phyloP scores from a whole-genome alignment of 2,797 vertebrate genomes.

The Potorous gilbertii region DNA sequence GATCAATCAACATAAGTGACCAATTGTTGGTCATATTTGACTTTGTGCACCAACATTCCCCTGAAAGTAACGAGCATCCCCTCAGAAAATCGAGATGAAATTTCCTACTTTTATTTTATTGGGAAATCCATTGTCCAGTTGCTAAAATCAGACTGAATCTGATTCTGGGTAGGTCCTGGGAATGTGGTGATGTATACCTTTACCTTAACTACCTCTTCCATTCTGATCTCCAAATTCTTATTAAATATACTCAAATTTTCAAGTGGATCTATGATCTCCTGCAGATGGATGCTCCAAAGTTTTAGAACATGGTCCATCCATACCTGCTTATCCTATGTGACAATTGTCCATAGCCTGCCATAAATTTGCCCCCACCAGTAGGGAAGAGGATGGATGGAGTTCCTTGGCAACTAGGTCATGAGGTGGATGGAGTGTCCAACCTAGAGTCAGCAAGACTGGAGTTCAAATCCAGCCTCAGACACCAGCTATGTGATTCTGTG shows the following conservation, averaged over 20 bases:
- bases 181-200: neutral
- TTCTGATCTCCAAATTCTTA: neutral
- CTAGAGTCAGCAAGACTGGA: neutral
- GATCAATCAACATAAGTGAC: constrained; percentile 32
- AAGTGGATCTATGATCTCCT: neutral
- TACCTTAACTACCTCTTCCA: neutral
- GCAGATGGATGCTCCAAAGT: neutral
- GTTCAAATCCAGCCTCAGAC: neutral
- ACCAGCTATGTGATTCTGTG: neutral
- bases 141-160: neutral
- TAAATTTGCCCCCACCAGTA: neutral
- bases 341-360: neutral
- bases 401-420: neutral
- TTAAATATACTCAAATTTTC: neutral
- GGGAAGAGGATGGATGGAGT: neutral
- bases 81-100: constrained; percentile 30
- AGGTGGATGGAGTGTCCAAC: neutral
- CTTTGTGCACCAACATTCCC: constrained; percentile 11
- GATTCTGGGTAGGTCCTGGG: neutral
- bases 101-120: neutral
- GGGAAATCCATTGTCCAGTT: neutral
- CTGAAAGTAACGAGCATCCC: constrained; percentile 11
- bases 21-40: constrained; percentile 18
- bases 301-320: neutral
- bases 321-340: neutral